Conservation (phyloP, 2,113 vertebrate genomes). For the Miniopterus natalensis region DNA sequence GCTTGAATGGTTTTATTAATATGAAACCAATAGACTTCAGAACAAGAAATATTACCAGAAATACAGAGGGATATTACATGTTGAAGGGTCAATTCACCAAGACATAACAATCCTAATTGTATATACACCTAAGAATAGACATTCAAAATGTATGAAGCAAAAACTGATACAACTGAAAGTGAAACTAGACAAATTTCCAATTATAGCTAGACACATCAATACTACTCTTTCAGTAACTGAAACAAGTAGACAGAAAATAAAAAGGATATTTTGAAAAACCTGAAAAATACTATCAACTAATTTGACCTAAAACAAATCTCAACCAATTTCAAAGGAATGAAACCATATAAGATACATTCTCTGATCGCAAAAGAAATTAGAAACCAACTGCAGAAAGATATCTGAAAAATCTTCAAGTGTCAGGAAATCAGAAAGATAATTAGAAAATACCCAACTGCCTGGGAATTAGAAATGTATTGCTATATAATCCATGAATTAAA, state of each 20-base stretch:
- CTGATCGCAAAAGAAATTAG: not conserved
- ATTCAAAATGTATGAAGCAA: not conserved
- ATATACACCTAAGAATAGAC: not conserved
- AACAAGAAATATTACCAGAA: not conserved
- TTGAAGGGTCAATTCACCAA: not conserved
- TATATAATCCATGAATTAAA: not conserved
- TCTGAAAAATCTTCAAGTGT: not conserved
- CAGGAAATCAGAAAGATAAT: conserved; percentile 3
- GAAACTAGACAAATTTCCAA: not conserved
- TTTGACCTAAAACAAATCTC: not conserved
- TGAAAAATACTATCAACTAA: not conserved
- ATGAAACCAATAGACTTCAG: not conserved
- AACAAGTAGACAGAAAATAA: not conserved
- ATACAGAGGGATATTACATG: not conserved
- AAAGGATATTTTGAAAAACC: not conserved
- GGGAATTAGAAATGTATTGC: not conserved
- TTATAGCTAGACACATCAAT: not conserved
- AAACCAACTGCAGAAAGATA: not conserved
- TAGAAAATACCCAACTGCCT: not conserved
- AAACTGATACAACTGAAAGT: not conserved
- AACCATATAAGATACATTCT: not conserved
- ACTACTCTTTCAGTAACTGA: not conserved
- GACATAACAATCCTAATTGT: not conserved
- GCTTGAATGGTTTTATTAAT: not conserved
- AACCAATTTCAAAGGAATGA: not conserved